Base-by-base conservation (phyloP, 1,140 invertebrate genomes). In the Agrilus planipennis region DNA sequence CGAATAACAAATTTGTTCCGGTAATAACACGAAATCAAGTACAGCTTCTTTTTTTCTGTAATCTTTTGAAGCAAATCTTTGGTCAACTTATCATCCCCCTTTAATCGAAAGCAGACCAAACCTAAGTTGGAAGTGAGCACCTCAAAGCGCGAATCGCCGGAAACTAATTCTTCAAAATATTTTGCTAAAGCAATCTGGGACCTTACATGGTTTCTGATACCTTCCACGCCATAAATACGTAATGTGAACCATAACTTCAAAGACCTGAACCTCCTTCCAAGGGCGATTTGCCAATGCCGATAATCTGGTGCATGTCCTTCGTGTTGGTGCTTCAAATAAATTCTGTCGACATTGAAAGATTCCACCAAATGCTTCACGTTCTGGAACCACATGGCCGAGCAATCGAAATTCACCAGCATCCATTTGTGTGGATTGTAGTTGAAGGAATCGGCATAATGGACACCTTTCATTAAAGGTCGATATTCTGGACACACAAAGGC, bases 211-310 rank as follows among this genome's bases (percentile, higher is more conserved):
- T 71, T 71, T 52, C 88, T 78, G 2, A 97, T 62, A 6, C 86
- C 84, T 49, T 81, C 75, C 1, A 84, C 72, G 1, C 93, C 93
- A 48, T 89, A 83, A 7, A 79, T 70, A 42, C 90, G 72, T 35
- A 97, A 60, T 0, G 91, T 88, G 45, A 93, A 92, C 94, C 94
- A 98, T 2, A 97, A 61, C 62, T 98, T 98, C 6, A 98, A 62
- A 0, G 94, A 78, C 18, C 92, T 74, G 58, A 97, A 97, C 51
- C 90, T 69, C 34, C 92, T 70, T 4, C 93, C 92, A 20, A 97
- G 63, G 4, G 89, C 76, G 50, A 97, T 90, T 66, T 95, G 90
- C 89, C 92, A 94, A 56, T 97, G 85, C 73, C 94, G 60, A 52
- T 89, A 94, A 57, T 95, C 89, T 0, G 89, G 89, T 5, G 83